Conservation (phyloP, 2,888 invertebrate species). For the Agrotis exclamationis region DNA sequence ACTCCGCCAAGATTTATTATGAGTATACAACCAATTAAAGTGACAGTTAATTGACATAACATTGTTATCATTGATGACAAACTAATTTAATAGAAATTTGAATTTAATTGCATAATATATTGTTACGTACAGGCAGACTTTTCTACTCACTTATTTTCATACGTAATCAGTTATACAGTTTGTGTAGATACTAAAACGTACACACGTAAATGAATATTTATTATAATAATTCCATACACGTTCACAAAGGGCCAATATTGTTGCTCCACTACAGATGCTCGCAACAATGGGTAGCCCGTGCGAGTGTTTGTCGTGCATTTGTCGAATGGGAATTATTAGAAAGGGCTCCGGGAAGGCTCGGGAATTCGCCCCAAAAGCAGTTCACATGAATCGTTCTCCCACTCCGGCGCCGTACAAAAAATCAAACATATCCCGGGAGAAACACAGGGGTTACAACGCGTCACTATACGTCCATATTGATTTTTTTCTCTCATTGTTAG, state of each 20-base stretch:
- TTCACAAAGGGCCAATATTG: constrained; percentile 84
- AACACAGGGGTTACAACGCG: constrained; percentile 91
- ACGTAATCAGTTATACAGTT: constrained; percentile 57
- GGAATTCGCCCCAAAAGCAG: constrained; percentile 91
- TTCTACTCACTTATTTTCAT: constrained; percentile 47
- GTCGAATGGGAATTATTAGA: constrained; percentile 90
- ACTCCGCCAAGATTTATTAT: constrained; percentile 67
- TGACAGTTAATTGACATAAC: constrained; percentile 17
- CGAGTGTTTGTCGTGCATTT: constrained; percentile 91
- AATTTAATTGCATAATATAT: constrained; percentile 14
- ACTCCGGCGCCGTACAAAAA: constrained; percentile 89
- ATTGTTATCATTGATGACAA: constrained; percentile 6
- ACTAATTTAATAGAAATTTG: constrained; percentile 34
- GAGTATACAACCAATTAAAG: constrained; percentile 45
- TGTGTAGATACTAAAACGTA: constrained; percentile 51
- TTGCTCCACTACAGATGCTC: constrained; percentile 86
- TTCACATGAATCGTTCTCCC: constrained; percentile 91
- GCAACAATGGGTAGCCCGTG: constrained; percentile 88
- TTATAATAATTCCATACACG: constrained; percentile 81
- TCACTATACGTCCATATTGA: constrained; percentile 89
- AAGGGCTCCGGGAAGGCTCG: constrained; percentile 90
- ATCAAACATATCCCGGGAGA: constrained; percentile 91
- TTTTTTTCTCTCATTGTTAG: constrained; percentile 90
- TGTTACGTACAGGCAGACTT: constrained; percentile 40
- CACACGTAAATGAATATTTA: constrained; percentile 71